Conservation (phyloP, 2,797 vertebrate genomes). For the Gouania willdenowi region DNA sequence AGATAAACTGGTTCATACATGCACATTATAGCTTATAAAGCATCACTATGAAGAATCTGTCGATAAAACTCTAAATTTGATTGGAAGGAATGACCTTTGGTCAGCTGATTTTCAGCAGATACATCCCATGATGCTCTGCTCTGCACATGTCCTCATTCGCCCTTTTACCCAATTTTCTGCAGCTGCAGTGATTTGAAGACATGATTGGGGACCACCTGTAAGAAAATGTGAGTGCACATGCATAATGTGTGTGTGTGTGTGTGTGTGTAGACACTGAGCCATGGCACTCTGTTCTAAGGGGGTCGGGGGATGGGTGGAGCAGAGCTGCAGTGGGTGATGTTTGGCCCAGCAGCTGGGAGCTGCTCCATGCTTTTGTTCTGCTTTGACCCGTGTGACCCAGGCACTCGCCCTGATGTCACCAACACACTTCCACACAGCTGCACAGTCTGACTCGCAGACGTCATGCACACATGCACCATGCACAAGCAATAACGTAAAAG, state of each 20-base stretch:
- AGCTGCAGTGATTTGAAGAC: conserved; percentile 35
- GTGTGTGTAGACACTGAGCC: conserved; percentile 36
- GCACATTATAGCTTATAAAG: no score
- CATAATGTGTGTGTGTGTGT: conserved; percentile 27
- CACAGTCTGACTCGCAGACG: conserved; percentile 10
- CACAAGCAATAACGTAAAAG: no score
- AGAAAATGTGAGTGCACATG: conserved; percentile 10
- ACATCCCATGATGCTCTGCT: no score
- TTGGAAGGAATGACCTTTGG: no score
- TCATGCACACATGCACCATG: conserved; percentile 5
- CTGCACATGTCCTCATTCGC: conserved; percentile 32
- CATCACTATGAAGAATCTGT: no score
- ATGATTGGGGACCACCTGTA: conserved; percentile 22
- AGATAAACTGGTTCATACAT: no score
- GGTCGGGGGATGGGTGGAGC: conserved; percentile 3
- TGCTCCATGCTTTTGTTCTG: conserved; percentile 53
- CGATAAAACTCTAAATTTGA: no score
- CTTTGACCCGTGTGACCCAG: conserved; percentile 56
- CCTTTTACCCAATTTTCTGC: conserved; percentile 31
- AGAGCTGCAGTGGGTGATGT: conserved; percentile 35
- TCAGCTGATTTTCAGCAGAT: no score
- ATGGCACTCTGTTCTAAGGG: conserved; percentile 54
- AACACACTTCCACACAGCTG: conserved; percentile 34
- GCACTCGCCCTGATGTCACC: conserved; percentile 61
- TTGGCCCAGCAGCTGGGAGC: conserved; percentile 73